Evolutionary conservation across 2,113 vertebrate species (phyloP).

Genomic region (Drymodes brunneopygia): DNA sequence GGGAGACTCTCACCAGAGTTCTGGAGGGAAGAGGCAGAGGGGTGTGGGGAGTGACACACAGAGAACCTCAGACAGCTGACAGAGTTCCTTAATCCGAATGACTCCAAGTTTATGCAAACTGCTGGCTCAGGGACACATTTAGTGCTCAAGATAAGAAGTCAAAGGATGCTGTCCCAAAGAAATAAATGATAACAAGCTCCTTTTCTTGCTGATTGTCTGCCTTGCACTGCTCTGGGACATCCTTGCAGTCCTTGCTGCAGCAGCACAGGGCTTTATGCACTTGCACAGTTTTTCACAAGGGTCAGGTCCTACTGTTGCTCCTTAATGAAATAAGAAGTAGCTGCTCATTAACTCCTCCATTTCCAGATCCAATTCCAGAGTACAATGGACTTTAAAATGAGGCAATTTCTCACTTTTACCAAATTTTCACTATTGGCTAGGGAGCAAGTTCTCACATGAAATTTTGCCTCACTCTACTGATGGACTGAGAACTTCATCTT

Average conservation of each 20-base stretch:
- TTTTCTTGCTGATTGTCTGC: neutral
- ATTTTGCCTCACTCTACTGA: neutral
- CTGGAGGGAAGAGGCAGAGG: neutral
- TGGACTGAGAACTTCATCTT: neutral
- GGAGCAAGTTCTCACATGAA: neutral
- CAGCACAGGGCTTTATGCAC: neutral
- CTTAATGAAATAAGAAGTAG: neutral
- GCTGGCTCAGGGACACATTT: neutral
- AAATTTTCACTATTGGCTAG: neutral
- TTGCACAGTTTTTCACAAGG: neutral
- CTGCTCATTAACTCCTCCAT: neutral
- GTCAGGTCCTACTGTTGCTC: neutral
- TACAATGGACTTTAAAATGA: neutral
- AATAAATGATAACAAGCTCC: neutral
- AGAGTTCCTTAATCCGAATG: neutral
- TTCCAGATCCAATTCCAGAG: neutral
- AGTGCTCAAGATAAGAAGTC: neutral
- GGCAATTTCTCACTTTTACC: neutral
- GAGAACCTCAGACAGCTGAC: neutral
- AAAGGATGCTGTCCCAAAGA: neutral
- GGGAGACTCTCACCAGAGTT: neutral
- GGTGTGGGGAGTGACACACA: neutral
- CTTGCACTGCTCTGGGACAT: neutral
- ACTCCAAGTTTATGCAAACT: neutral
- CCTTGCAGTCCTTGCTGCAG: neutral